Evolutionary conservation across 1,140 invertebrate species (phyloP).

Genomic region (Neodiprion fabricii): DNA sequence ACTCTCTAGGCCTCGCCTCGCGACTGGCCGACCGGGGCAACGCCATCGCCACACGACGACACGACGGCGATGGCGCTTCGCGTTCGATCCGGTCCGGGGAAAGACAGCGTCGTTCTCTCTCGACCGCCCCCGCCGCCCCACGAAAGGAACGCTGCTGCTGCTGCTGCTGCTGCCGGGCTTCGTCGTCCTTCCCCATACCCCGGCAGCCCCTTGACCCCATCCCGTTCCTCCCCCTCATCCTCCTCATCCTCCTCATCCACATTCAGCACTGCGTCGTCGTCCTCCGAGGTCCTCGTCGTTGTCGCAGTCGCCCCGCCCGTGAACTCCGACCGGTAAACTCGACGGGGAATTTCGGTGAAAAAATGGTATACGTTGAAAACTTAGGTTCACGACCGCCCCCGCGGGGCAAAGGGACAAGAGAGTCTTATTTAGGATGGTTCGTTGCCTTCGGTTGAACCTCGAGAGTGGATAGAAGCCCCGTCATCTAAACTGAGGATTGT

Average conservation of each 20-base stretch:
- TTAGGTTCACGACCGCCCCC: too few species aligned
- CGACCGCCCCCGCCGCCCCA: background rate
- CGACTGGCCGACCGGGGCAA: too few species aligned
- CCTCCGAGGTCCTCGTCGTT: background rate
- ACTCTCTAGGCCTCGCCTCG: too few species aligned
- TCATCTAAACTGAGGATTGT: too few species aligned
- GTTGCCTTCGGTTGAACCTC: too few species aligned
- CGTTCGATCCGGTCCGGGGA: background rate
- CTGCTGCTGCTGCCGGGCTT: background rate
- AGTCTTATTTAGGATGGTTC: too few species aligned
- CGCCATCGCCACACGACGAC: too few species aligned
- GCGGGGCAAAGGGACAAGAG: too few species aligned
- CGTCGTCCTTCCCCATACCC: background rate
- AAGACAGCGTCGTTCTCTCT: conserved; percentile 2
- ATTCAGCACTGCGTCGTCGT: background rate
- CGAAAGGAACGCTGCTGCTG: background rate
- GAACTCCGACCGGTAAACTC: background rate
- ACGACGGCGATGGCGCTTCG: background rate
- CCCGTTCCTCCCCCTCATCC: background rate
- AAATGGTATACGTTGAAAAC: too few species aligned
- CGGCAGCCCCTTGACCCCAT: background rate
- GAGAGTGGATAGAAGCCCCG: too few species aligned
- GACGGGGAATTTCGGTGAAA: too few species aligned
- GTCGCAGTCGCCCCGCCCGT: background rate
- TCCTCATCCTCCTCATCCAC: background rate